Evolutionary conservation across 2,113 vertebrate genomes (phyloP).

Genomic region (Lichenostomus cassidix): DNA sequence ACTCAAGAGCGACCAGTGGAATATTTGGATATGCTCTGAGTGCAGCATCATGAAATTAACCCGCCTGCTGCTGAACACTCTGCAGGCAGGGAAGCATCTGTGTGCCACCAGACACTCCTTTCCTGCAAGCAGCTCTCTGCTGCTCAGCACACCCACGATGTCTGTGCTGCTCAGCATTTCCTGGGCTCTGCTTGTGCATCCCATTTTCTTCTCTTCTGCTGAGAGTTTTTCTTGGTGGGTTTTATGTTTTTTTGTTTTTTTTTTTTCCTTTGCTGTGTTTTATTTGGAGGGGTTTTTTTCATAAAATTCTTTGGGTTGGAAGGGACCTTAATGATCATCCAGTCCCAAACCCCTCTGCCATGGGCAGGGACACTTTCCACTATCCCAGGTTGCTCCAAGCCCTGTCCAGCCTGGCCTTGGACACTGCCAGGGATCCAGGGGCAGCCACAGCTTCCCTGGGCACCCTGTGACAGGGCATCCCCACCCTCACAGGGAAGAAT

Average conservation of each 20-base stretch:
- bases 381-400: not conserved
- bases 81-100: not conserved
- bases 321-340: not conserved
- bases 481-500: not conserved
- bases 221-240: not conserved
- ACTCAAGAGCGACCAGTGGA: slow-evolving; percentile 47
- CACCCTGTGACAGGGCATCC: not conserved
- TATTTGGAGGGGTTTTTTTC: not conserved
- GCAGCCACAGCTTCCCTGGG: not conserved
- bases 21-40: slow-evolving; percentile 18
- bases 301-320: not conserved
- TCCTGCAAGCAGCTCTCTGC: not conserved
- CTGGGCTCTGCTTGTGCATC: not conserved
- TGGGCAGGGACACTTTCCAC: not conserved
- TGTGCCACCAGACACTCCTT: not conserved
- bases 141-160: not conserved
- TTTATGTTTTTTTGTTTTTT: no score
- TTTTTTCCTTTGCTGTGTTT: not conserved
- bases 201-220: not conserved
- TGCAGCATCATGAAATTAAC: slow-evolving; percentile 1
- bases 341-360: not conserved
- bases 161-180: not conserved
- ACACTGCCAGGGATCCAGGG: not conserved
- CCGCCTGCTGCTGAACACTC: not conserved
- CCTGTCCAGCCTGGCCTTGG: no score